Percentiles rank a stretch among this genome's conserved stretches.
These are phyloP conservation scores for Drosophila mimica DNA, from an alignment of 2,888 invertebrate genomes.

Conservation along the genomic window DNA sequence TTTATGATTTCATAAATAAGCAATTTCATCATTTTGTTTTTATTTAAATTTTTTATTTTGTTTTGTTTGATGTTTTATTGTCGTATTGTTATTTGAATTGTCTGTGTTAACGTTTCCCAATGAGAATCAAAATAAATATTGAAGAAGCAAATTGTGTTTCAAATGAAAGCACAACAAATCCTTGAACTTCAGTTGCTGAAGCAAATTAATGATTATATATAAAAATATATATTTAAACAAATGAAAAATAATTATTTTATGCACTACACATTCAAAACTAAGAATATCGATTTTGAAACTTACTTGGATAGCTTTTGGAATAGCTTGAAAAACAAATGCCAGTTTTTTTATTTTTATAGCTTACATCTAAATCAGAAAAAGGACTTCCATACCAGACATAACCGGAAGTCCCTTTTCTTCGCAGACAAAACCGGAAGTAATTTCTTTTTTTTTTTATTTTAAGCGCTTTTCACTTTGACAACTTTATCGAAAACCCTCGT, in stretches of 20 bases:
- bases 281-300: not conserved
- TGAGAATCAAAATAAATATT: not conserved
- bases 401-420: too few relatives aligned
- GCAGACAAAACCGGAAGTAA: too few relatives aligned
- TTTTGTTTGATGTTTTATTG: not conserved
- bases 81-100: not conserved
- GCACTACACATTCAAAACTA: not conserved
- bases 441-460: not conserved
- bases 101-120: not conserved
- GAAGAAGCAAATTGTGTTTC: not conserved
- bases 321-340: not conserved
- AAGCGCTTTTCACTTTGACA: not conserved
- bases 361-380: not conserved
- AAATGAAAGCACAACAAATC: not conserved
- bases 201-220: not conserved
- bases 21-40: not conserved
- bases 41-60: not conserved
- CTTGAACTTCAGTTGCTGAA: not conserved
- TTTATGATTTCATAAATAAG: not conserved
- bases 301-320: not conserved
- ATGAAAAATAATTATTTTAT: not conserved
- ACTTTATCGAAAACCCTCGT: slow-evolving; percentile 34
- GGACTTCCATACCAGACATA: not conserved
- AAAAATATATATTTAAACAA: not conserved
- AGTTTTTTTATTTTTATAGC: not conserved